Evolutionary conservation across 1,140 invertebrate genomes (phyloP), one percentile per base, ranked within the genome.

Genomic region (Cecropterus lyciades): DNA sequence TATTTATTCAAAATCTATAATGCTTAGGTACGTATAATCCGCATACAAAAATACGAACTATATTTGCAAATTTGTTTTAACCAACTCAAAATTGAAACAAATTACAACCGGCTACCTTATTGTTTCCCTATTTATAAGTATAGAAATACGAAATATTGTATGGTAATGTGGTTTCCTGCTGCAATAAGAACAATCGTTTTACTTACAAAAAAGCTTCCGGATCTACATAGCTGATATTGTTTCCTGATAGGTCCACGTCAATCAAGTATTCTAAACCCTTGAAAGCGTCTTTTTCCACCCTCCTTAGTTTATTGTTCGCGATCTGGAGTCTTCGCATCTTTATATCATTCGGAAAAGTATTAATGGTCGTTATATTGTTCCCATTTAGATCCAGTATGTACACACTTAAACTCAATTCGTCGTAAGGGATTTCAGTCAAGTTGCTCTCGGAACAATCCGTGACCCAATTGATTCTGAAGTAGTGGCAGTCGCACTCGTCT

Each of bases 371-470:
- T 40, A 96, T 93, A 67, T 94, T 94, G 80, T 96, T 96, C 33
- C 94, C 94, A 74, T 95, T 96, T 87, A 96, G 92, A 78, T 96
- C 95, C 63, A 96, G 84, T 60, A 95, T 92, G 82, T 96, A 96
- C 6, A 96, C 95, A 77, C 95, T 95, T 11, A 92, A 91, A 77
- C 95, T 95, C 30, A 96, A 92, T 66, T 95, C 94, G 16, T 94
- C 92, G 77, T 95, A 95, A 0, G 95, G 95, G 15, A 96, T 94
- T 53, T 92, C 92, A 1, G 95, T 96, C n/a, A 96, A 89, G 81
- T 96, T 95, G 82, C 95, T 96, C 75, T 96, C 95, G 0, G 95
- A 96, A 74, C 95, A 96, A 72, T 96, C 95, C 0, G 95, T 96
- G 65, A 96, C 95, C 95, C 95, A 96, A 84, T 96, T 96, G 79